Evolutionary conservation across 2,797 vertebrate species (phyloP).

Genomic region (Lacerta viridis): DNA sequence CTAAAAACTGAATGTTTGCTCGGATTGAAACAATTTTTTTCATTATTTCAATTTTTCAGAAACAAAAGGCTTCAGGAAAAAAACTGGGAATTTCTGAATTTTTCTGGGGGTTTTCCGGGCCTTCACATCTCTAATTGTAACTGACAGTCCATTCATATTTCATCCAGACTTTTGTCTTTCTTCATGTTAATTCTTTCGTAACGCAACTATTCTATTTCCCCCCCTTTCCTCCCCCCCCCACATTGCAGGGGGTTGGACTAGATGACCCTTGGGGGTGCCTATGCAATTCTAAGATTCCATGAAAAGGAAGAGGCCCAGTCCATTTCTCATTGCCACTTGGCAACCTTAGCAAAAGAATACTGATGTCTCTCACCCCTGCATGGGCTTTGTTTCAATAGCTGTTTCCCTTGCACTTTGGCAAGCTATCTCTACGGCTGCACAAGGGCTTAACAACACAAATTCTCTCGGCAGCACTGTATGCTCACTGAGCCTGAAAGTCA

Average conservation of each 20-base stretch:
- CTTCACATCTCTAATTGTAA: too few relatives aligned
- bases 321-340: neutral
- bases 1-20: too few relatives aligned
- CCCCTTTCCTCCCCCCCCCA: too few relatives aligned
- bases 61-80: too few relatives aligned
- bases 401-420: neutral
- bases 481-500: neutral
- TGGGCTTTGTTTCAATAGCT: neutral
- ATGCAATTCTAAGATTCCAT: too few relatives aligned
- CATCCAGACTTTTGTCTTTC: neutral
- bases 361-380: neutral
- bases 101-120: too few relatives aligned
- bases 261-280: too few relatives aligned
- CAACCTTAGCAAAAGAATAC: neutral
- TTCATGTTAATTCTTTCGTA: neutral
- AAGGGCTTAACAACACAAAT: neutral
- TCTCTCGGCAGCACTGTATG: neutral
- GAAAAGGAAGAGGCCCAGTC: neutral
- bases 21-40: too few relatives aligned
- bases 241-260: too few relatives aligned
- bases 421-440: neutral
- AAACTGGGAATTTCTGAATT: too few relatives aligned
- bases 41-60: too few relatives aligned
- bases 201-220: neutral
- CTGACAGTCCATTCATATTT: neutral